Base-by-base conservation (phyloP, 2,797 vertebrate species). In the Oreortyx pictus region DNA sequence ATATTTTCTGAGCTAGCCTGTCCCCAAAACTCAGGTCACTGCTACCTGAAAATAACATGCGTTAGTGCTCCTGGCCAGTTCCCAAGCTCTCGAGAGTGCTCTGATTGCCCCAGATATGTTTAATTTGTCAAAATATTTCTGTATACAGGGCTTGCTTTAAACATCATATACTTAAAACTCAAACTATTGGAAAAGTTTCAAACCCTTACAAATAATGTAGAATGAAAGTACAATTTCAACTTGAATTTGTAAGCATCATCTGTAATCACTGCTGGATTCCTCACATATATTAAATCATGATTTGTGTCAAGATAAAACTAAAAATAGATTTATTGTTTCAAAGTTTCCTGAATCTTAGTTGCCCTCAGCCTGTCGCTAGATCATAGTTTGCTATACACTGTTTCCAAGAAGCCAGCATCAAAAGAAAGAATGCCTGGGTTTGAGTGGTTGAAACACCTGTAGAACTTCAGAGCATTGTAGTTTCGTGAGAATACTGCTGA, bases 61-160 rank as follows among this genome's bases (percentile, higher is more conserved):
- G 72, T 92, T 81, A 80, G 37, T 71, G 52, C 25, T 96, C 41
- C 86, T 94, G 91, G 71, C 83, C 67, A 66, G 64, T 80, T 93
- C 78, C 88, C 88, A 95, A 94, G 61, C 47, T 49, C 85, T 80
- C 84, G 37, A 82, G n/a, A 82, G 64, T 66, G 62, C 56, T 94
- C 47, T 41, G 90, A 84, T 88, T 91, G 75, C 83, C 50, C 60
- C 46, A 80, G 49, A 93, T 86, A 65, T 44, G 60, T 76, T 86
- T 93, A 67, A 86, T 77, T 90, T 84, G 44, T 86, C 57, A 62
- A 46, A 66, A 61, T 86, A 86, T 62, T 93, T 86, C 74, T 90
- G 37, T 71, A 9, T 73, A 41, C 31, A 49, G 19, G 31, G 22
- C 29, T 91, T 37, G 46, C 83, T 92, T 95, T 49, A 89, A 93